These are phyloP conservation scores for Hybos culiciformis DNA, from an alignment of 2,888 invertebrate genomes.

Conservation along the genomic window DNA sequence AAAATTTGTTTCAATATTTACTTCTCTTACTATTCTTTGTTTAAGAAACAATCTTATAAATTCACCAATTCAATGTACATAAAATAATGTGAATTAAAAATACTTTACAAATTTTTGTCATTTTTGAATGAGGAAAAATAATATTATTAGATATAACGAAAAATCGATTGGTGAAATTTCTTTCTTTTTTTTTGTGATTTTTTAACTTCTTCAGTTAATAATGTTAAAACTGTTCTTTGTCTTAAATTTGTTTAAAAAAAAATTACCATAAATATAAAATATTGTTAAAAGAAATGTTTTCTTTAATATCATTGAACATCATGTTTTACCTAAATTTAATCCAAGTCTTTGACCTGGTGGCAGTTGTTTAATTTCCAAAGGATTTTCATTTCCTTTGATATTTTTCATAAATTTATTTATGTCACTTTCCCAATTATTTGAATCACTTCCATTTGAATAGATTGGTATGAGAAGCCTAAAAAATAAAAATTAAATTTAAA, in stretches of 20 bases:
- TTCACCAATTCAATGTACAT: no score
- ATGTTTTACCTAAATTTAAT: slow-evolving; percentile 12
- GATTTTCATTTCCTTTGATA: slow-evolving; percentile 6
- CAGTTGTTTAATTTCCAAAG: slow-evolving; percentile 7
- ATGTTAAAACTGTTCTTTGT: background rate
- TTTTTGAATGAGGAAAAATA: no score
- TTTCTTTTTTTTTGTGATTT: no score
- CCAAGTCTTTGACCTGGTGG: slow-evolving; percentile 7
- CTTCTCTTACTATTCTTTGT: no score
- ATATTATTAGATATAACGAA: no score
- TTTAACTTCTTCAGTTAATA: no score
- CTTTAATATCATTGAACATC: background rate
- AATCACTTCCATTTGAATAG: slow-evolving; percentile 9
- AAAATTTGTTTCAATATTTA: no score
- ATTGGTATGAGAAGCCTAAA: background rate
- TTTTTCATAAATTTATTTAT: slow-evolving; percentile 4
- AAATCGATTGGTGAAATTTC: no score
- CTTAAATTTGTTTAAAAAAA: background rate
- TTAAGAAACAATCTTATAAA: no score
- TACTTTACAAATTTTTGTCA: no score
- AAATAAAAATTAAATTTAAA: background rate
- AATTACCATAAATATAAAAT: background rate
- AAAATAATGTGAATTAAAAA: no score
- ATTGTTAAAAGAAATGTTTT: background rate
- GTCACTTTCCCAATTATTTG: background rate